A percentile compares a stretch with the other conserved stretches of the same genome.
Conservation (phyloP, 1,140 invertebrate genomes). For the Rhagoletis zephyria region DNA sequence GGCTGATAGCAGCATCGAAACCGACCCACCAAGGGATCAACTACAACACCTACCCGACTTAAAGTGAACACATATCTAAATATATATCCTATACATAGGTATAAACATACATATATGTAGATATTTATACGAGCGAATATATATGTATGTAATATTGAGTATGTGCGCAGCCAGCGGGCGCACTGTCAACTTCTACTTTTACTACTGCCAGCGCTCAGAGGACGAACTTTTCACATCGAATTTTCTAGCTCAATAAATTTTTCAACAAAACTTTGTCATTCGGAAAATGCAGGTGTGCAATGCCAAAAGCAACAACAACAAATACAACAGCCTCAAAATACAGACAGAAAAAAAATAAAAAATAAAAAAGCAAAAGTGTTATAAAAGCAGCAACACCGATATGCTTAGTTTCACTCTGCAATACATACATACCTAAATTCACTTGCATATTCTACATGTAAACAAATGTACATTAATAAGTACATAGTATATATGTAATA, state of each 20-base stretch:
- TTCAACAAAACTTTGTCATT: conserved; percentile 56
- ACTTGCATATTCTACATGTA: background rate
- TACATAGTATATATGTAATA: too few relatives aligned
- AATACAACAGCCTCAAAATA: background rate
- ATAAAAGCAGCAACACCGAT: background rate
- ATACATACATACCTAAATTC: too few relatives aligned
- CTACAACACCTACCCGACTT: too few relatives aligned
- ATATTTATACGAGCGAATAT: too few relatives aligned
- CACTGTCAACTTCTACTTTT: background rate
- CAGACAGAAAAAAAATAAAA: background rate
- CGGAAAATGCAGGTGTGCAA: conserved; percentile 55
- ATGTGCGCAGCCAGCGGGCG: too few relatives aligned
- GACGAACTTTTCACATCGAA: conserved; percentile 58
- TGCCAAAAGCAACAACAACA: conserved; percentile 27
- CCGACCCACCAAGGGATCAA: too few relatives aligned
- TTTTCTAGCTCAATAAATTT: conserved; percentile 59
- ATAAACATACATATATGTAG: too few relatives aligned
- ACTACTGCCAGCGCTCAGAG: background rate
- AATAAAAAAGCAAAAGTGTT: background rate
- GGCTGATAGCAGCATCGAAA: background rate
- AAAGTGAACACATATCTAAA: too few relatives aligned
- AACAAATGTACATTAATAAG: background rate
- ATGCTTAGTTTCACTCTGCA: too few relatives aligned
- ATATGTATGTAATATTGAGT: too few relatives aligned
- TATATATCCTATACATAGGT: too few relatives aligned